Base-by-base conservation (phyloP, 2,113 vertebrate species). In the Rhagologus leucostigma region DNA sequence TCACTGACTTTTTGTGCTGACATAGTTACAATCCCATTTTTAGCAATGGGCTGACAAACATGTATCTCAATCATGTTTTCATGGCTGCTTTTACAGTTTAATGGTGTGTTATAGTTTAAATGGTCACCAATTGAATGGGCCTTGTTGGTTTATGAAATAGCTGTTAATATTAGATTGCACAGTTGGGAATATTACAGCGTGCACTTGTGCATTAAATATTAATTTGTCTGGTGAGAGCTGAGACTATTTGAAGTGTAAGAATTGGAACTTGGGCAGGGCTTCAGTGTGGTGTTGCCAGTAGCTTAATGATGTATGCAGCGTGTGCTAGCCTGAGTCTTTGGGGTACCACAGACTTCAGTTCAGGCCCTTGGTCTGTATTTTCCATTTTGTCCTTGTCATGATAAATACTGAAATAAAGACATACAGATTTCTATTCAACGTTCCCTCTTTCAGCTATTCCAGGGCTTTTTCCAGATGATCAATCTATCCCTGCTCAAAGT, bases 61-160 rank as follows among this genome's bases (percentile, higher is more conserved):
- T 16, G 71, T 50, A 90, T 78, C 96, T 94, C 84, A 87, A 95
- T 93, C 49, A 16, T 35, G 83, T 91, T 94, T 94, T 88, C 97
- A 93, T 64, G 79, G 85, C 92, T 83, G 88, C 86, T 89, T 67
- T 92, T 93, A 87, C 6, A 6, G 89, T 94, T 96, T 96, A 96
- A 97, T 71, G 89, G 87, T 0, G 8, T 84, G 90, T 81, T 97
- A 82, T 67, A 96, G 95, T 93, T 95, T 94, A 95, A 97, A 95
- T 88, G 93, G 95, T 94, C 95, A 86, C 94, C 96, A 90, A 97
- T 60, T 95, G 97, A 97, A 96, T 39, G 47, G 93, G 91, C 88
- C 95, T 92, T 96, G 97, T 97, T 97, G 95, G 97, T 97, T 97
- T 96, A 97, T 95, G 92, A 96, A 96, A 97, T 96, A 95, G 96